Evolutionary conservation across 2,797 vertebrate species (phyloP).

Genomic region (Macrochelys suwanniensis): DNA sequence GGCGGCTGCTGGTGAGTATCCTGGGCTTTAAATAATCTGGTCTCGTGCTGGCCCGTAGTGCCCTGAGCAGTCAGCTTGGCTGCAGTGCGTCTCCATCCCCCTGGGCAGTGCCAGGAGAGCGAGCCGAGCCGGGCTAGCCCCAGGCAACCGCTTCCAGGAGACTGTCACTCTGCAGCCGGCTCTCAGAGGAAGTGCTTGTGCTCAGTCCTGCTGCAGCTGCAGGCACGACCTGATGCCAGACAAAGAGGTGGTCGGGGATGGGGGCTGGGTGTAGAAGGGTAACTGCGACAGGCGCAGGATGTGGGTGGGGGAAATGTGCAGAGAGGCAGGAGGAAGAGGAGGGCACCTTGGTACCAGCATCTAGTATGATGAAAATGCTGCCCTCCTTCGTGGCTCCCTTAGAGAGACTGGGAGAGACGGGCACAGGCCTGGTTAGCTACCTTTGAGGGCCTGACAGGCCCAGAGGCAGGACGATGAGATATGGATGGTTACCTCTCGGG

Average conservation of each 20-base stretch:
- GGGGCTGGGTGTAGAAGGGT: neutral
- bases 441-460: neutral
- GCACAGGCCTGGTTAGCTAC: neutral
- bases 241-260: neutral
- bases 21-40: rapidly evolving
- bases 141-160: neutral
- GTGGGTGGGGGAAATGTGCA: neutral
- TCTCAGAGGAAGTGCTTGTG: rapidly evolving
- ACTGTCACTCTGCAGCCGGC: neutral
- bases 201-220: neutral
- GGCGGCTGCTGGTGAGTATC: slow-evolving; percentile 90
- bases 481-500: neutral
- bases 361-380: neutral
- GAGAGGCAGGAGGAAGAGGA: neutral
- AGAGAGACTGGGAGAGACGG: neutral
- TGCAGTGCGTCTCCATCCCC: neutral
- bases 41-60: neutral
- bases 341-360: neutral
- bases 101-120: too few species aligned
- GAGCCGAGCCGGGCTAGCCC: rapidly evolving
- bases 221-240: neutral
- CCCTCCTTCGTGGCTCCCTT: neutral
- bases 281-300: neutral
- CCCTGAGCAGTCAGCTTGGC: neutral
- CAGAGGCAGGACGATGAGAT: too few species aligned